A percentile compares a stretch with the other conserved stretches of the same genome.
These are phyloP conservation scores for Anodontia alba DNA, from an alignment of 2,888 invertebrate species.

Conservation along the genomic window DNA sequence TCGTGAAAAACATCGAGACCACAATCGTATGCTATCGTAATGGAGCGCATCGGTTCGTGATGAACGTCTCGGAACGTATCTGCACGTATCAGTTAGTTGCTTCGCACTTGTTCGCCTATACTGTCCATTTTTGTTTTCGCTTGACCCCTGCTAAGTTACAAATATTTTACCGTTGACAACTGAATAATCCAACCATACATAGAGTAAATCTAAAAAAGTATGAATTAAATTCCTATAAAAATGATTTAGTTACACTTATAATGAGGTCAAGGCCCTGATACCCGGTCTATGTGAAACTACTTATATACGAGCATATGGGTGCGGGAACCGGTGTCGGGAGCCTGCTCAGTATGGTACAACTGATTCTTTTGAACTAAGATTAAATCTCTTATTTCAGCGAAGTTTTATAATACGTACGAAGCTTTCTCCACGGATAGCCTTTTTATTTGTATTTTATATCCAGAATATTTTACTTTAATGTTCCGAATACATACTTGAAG, in stretches of 20 bases:
- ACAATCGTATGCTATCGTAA: no score
- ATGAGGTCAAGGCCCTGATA: background rate
- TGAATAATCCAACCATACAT: background rate
- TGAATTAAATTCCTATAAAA: constrained; percentile 15
- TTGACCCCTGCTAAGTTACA: constrained; percentile 2
- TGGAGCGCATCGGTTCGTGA: no score
- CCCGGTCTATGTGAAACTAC: background rate
- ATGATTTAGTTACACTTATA: background rate
- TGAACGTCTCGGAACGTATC: no score
- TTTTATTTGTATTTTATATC: constrained; percentile 9
- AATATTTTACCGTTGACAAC: constrained; percentile 5
- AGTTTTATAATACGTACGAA: background rate
- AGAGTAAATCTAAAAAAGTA: constrained; percentile 9
- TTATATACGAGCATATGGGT: background rate
- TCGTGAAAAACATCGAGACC: no score
- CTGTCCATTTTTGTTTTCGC: background rate
- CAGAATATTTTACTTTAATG: constrained; percentile 7
- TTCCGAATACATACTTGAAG: background rate
- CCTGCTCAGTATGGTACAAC: constrained; percentile 4
- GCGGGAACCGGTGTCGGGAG: background rate
- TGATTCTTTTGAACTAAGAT: background rate
- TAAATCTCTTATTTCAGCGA: background rate
- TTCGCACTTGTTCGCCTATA: background rate
- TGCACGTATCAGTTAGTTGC: background rate
- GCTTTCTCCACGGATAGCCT: background rate